Evolutionary conservation across 2,888 invertebrate genomes (phyloP), one percentile per base, ranked within the genome.

Genomic region (Megamerina dolium): DNA sequence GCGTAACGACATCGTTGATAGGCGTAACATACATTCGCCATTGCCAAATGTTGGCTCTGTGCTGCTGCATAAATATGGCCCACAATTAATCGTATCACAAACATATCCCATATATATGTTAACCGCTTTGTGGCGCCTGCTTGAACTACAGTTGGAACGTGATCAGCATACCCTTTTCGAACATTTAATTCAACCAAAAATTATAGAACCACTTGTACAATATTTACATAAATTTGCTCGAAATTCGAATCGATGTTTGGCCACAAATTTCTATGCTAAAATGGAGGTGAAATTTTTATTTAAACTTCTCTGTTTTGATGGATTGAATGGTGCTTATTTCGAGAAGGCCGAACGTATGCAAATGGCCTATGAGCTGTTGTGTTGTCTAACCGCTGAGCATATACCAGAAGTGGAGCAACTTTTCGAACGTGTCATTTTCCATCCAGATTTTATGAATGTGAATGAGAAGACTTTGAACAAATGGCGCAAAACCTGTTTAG

Each of bases 341-440:
- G 39, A 55, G 3, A 57, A 56, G 10, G 37, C 55, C 3, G 52
- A 59, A 47, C 50, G 68, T 37, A 43, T 71, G 32, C 64, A 64
- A 38, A 49, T 80, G 31, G 76, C 80, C 8, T 80, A 77, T 45
- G 83, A 79, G 63, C 72, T 78, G 35, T 73, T 82, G 44, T 78
- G 77, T 49, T 74, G 80, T 43, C 72, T 82, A 51, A 75, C 77
- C 48, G 69, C 73, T 2, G 79, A 81, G 50, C 79, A 80, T 53
- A 76, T 75, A 53, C 57, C 61, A 26, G 78, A 80, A 57, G 68
- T 83, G 12, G 74, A 78, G 51, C 76, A 66, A 54, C 59, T 83
- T 8, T 77, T 83, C 39, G 70, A 74, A 31, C 73, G 75, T 41
- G 75, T 82, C 9, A 74, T 83, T 14, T 83, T 83, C 54, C 80